phyloP scores from a whole-genome alignment of 2,113 vertebrate genomes.

The Verasper variegatus region DNA sequence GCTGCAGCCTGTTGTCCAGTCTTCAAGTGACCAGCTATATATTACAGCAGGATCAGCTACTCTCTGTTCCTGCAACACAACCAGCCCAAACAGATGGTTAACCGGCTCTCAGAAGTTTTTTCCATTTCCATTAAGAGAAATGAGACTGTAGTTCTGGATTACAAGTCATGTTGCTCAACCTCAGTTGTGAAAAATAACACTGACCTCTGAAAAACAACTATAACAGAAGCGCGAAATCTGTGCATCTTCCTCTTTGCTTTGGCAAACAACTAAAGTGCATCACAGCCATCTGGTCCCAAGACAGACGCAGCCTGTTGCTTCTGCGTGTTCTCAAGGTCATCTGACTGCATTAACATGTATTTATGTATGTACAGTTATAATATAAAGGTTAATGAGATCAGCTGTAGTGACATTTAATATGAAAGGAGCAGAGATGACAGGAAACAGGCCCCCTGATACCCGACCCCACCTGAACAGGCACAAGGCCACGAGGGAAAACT shows the following conservation, averaged over 20 bases:
- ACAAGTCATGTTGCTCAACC: neutral
- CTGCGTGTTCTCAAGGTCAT: neutral
- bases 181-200: neutral
- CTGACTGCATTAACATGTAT: conserved; percentile 10
- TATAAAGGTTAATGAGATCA: conserved; percentile 18
- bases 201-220: no score
- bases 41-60: no score
- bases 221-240: neutral
- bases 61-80: no score
- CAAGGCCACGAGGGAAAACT: conserved; percentile 17
- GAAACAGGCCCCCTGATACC: neutral
- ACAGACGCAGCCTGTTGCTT: neutral
- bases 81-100: no score
- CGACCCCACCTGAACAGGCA: neutral
- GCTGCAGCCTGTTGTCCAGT: no score
- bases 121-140: no score
- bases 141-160: neutral
- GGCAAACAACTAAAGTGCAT: neutral
- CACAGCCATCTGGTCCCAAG: neutral
- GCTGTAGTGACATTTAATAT: neutral
- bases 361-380: neutral
- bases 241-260: conserved; percentile 1
- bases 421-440: neutral
- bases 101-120: no score
- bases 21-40: no score